phyloP scores from a whole-genome alignment of 2,888 invertebrate species.

The Theretra japonica region DNA sequence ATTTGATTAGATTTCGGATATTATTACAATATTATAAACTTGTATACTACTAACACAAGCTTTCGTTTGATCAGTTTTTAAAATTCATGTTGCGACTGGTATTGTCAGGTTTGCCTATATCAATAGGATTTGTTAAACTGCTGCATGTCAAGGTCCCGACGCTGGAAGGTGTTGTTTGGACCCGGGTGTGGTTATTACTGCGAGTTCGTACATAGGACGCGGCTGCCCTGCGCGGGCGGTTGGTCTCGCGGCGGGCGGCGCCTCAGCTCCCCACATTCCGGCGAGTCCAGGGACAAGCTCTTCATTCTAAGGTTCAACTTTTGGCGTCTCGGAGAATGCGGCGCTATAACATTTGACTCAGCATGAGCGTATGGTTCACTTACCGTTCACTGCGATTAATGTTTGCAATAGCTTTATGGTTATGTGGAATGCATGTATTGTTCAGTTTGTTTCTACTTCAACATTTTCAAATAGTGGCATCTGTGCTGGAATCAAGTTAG shows the following conservation, averaged over 20 bases:
- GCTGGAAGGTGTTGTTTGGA: conserved; percentile 67
- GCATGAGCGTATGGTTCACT: conserved; percentile 65
- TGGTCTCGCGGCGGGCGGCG: conserved; percentile 85
- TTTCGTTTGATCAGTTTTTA: too few relatives aligned
- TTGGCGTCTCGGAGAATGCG: conserved; percentile 97
- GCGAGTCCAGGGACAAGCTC: conserved; percentile 98
- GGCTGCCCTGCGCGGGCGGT: conserved; percentile 82
- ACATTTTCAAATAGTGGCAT: conserved; percentile 34
- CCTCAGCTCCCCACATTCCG: conserved; percentile 94
- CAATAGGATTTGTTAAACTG: background rate
- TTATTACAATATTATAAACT: too few relatives aligned
- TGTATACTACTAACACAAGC: too few relatives aligned
- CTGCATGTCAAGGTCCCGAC: background rate
- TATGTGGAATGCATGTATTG: conserved; percentile 20
- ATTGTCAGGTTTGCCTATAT: background rate
- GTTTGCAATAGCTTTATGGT: conserved; percentile 18
- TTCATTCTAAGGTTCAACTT: conserved; percentile 99
- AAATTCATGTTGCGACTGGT: too few relatives aligned
- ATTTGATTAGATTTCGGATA: background rate
- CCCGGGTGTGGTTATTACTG: conserved; percentile 60
- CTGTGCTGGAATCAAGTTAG: conserved; percentile 33
- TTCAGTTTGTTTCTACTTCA: conserved; percentile 33
- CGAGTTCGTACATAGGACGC: conserved; percentile 86
- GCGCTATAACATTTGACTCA: conserved; percentile 88
- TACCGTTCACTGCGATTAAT: conserved; percentile 38